phyloP scores from a whole-genome alignment of 2,797 vertebrate genomes.

The Acanthis flammea region DNA sequence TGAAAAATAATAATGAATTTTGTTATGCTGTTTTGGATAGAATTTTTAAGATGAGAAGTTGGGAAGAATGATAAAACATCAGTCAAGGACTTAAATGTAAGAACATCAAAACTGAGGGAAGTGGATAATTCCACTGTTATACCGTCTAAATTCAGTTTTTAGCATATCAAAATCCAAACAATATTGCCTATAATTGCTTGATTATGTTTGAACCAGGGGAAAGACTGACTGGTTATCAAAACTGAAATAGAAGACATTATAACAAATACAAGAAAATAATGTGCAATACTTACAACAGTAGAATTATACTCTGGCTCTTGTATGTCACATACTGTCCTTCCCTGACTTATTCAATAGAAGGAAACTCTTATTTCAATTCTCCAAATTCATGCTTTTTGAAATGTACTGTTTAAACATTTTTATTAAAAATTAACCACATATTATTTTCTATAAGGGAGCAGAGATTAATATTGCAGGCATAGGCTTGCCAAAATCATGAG shows the following conservation, averaged over 20 bases:
- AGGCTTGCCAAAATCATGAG: neutral
- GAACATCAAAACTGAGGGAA: neutral
- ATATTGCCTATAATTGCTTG: neutral
- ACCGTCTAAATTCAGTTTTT: neutral
- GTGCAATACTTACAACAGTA: neutral
- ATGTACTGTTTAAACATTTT: neutral
- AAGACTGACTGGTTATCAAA: neutral
- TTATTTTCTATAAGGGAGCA: neutral
- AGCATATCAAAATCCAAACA: neutral
- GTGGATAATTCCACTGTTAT: neutral
- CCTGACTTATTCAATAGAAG: fast-evolving
- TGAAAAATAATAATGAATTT: neutral
- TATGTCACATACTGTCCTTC: neutral
- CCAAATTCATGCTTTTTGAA: neutral
- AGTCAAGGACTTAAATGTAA: neutral
- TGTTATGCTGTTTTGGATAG: neutral
- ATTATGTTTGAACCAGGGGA: neutral
- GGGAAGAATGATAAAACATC: neutral
- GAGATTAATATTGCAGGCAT: neutral
- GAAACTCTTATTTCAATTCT: neutral
- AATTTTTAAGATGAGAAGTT: neutral
- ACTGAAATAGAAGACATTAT: neutral
- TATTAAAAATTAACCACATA: neutral
- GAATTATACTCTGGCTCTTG: neutral
- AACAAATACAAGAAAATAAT: neutral